phyloP scores from a whole-genome alignment of 2,113 vertebrate species.

The Capreolus pygargus region DNA sequence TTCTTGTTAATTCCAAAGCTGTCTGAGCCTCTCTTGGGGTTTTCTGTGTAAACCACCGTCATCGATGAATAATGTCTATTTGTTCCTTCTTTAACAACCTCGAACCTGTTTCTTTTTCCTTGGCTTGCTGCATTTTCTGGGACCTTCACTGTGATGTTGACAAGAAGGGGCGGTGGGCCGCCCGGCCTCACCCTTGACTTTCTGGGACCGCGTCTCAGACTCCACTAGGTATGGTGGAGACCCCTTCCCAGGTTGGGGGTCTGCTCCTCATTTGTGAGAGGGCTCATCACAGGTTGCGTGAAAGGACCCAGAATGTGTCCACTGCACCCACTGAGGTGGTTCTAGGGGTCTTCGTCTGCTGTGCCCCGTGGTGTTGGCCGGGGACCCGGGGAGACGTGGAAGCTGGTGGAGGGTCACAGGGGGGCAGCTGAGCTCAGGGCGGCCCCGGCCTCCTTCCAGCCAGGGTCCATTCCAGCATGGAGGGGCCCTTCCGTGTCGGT shows the following conservation, averaged over 20 bases:
- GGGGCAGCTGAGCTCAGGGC: neutral
- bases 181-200: neutral
- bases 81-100: no score
- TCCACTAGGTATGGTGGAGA: neutral
- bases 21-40: neutral
- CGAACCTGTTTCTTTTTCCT: no score
- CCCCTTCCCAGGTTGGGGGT: neutral
- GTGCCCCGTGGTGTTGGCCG: fast-evolving
- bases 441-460: neutral
- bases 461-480: fast-evolving
- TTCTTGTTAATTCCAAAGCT: fast-evolving
- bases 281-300: fast-evolving
- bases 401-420: fast-evolving
- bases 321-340: fast-evolving
- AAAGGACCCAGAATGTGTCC: fast-evolving
- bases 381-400: fast-evolving
- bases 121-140: fast-evolving
- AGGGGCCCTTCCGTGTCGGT: fast-evolving
- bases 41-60: fast-evolving
- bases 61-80: fast-evolving
- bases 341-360: neutral
- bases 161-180: fast-evolving
- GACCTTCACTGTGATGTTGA: fast-evolving
- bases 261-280: neutral
- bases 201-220: fast-evolving